These are phyloP conservation scores for Acanthopagrus latus DNA, from an alignment of 2,797 vertebrate species.

Conservation along the genomic window DNA sequence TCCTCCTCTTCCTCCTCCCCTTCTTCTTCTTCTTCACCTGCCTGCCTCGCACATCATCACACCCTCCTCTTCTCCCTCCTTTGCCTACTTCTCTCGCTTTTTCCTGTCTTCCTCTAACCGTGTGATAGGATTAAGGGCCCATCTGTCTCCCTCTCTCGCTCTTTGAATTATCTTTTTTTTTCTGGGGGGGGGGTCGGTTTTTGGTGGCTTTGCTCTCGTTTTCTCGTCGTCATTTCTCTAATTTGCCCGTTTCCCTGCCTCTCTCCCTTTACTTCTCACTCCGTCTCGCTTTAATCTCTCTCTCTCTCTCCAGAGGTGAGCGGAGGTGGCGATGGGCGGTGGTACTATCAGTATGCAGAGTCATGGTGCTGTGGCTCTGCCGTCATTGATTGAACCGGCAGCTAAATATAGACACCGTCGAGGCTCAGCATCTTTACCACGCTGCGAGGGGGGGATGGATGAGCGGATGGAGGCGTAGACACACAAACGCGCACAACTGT, in stretches of 20 bases:
- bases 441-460: slow-evolving; percentile 51
- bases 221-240: slow-evolving; percentile 33
- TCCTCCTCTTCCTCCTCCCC: slow-evolving; percentile 50
- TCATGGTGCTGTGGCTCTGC: slow-evolving; percentile 74
- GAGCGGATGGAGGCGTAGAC: slow-evolving; percentile 33
- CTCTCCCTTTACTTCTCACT: background rate
- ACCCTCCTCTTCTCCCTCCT: slow-evolving; percentile 24
- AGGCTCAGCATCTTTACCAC: slow-evolving; percentile 76
- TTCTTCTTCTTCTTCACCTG: slow-evolving; percentile 53
- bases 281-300: slow-evolving; percentile 11
- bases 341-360: slow-evolving; percentile 79
- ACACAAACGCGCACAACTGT: slow-evolving; percentile 1
- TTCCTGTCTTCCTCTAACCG: slow-evolving; percentile 13
- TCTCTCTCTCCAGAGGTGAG: slow-evolving; percentile 57
- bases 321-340: slow-evolving; percentile 39
- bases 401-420: slow-evolving; percentile 79
- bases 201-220: slow-evolving; percentile 35
- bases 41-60: slow-evolving; percentile 28
- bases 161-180: background rate
- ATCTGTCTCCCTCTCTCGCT: slow-evolving; percentile 25
- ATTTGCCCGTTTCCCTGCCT: slow-evolving; percentile 10
- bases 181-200: background rate
- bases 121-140: slow-evolving; percentile 51
- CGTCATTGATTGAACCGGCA: slow-evolving; percentile 75
- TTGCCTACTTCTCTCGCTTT: slow-evolving; percentile 18